Conservation (phyloP, 2,888 invertebrate genomes). For the Pollenia amentaria region DNA sequence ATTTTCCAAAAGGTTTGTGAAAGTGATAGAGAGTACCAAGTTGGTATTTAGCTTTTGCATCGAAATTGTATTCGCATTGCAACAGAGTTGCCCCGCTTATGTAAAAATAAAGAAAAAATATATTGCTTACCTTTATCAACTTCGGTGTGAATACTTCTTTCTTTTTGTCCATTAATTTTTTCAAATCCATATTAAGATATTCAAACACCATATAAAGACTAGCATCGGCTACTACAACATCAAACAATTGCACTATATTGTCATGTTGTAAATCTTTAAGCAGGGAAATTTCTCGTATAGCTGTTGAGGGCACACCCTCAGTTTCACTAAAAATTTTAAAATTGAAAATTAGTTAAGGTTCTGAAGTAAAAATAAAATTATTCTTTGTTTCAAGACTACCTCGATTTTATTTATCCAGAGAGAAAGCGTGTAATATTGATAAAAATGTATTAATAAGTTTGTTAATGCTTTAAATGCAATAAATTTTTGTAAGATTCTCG, state of each 20-base stretch:
- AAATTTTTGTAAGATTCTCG: constrained; percentile 8
- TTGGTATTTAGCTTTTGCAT: no score
- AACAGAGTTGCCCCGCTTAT: no score
- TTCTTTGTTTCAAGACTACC: constrained; percentile 22
- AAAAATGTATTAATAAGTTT: neutral
- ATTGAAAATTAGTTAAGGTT: neutral
- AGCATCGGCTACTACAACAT: constrained; percentile 93
- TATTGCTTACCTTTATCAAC: constrained; percentile 88
- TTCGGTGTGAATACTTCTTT: constrained; percentile 87
- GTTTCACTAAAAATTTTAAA: constrained; percentile 89
- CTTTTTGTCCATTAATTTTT: constrained; percentile 92
- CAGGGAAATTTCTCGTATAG: constrained; percentile 97
- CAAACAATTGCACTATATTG: constrained; percentile 94
- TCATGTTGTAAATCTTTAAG: constrained; percentile 95
- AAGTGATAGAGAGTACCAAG: no score
- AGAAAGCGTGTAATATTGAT: constrained; percentile 24
- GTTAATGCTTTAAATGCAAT: neutral
- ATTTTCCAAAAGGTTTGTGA: no score
- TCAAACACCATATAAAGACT: constrained; percentile 97
- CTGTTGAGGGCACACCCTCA: constrained; percentile 99
- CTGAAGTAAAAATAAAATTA: neutral
- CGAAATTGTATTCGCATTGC: no score
- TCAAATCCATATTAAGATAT: constrained; percentile 96
- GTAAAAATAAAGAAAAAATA: neutral
- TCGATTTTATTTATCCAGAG: constrained; percentile 24